These are phyloP conservation scores for Erebia aethiops DNA, from an alignment of 2,888 invertebrate genomes.

Conservation along the genomic window DNA sequence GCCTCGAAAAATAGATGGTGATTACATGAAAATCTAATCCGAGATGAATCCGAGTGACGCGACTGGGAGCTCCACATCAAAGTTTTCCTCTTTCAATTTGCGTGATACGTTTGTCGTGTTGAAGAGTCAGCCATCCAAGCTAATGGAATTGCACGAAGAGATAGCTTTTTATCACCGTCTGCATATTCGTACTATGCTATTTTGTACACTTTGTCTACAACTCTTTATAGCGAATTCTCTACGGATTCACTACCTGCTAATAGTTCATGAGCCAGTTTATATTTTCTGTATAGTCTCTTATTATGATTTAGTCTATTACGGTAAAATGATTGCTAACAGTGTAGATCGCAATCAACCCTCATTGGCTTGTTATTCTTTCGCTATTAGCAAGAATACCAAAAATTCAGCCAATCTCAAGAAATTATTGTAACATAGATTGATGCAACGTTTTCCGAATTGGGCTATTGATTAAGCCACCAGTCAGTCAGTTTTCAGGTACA, in stretches of 20 bases:
- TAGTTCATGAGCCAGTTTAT: no score
- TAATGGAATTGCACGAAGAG: slow-evolving; percentile 49
- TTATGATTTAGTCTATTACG: no score
- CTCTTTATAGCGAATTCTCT: background rate
- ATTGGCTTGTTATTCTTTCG: no score
- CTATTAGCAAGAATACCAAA: no score
- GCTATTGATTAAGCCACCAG: no score
- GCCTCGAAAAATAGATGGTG: slow-evolving; percentile 31
- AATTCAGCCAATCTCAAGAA: no score
- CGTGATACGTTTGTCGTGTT: slow-evolving; percentile 46
- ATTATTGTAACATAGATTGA: no score
- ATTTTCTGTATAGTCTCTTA: no score
- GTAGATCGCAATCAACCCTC: no score
- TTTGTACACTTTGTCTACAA: background rate
- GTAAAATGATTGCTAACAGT: no score
- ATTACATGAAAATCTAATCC: slow-evolving; percentile 40
- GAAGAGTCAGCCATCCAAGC: slow-evolving; percentile 49
- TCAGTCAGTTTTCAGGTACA: no score
- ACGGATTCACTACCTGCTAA: background rate
- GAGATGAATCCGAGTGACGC: slow-evolving; percentile 12
- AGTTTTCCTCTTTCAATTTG: slow-evolving; percentile 48
- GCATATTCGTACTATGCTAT: background rate
- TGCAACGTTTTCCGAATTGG: no score
- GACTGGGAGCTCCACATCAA: slow-evolving; percentile 35
- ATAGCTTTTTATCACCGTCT: slow-evolving; percentile 18